Conservation (phyloP, 2,888 invertebrate species). For the Eulithis testata region DNA sequence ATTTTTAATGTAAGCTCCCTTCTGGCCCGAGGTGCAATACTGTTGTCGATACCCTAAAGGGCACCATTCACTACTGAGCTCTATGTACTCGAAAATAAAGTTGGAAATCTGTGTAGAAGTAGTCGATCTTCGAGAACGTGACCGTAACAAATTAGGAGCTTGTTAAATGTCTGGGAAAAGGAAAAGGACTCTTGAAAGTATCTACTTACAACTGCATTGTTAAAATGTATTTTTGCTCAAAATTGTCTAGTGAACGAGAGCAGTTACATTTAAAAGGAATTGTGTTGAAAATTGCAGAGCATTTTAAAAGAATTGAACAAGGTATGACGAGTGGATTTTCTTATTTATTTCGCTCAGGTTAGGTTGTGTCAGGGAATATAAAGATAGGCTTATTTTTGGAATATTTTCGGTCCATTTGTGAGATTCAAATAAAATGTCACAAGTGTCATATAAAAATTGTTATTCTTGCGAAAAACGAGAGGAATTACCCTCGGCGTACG, state of each 20-base stretch:
- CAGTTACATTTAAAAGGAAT: conserved; percentile 13
- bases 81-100: conserved; percentile 9
- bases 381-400: too few species aligned
- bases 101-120: conserved; percentile 2
- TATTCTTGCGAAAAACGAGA: conserved; percentile 17
- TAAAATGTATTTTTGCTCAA: conserved; percentile 26
- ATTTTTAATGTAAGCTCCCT: conserved; percentile 54
- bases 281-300: conserved; percentile 8
- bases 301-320: not conserved
- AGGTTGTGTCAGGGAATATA: too few species aligned
- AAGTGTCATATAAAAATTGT: too few species aligned
- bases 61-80: conserved; percentile 16
- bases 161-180: conserved; percentile 43
- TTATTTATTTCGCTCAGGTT: not conserved
- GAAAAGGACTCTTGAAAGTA: conserved; percentile 26
- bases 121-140: conserved; percentile 38
- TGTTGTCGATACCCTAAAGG: conserved; percentile 22
- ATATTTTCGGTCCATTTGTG: not conserved
- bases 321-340: not conserved
- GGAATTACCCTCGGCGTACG: conserved; percentile 21
- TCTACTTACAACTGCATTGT: conserved; percentile 35
- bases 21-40: conserved; percentile 46
- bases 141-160: conserved; percentile 46
- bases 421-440: too few species aligned
- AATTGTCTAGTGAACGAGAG: conserved; percentile 17